Evolutionary conservation across 2,113 vertebrate species (phyloP), one percentile per base, ranked within the genome.

Genomic region (Lontra canadensis): DNA sequence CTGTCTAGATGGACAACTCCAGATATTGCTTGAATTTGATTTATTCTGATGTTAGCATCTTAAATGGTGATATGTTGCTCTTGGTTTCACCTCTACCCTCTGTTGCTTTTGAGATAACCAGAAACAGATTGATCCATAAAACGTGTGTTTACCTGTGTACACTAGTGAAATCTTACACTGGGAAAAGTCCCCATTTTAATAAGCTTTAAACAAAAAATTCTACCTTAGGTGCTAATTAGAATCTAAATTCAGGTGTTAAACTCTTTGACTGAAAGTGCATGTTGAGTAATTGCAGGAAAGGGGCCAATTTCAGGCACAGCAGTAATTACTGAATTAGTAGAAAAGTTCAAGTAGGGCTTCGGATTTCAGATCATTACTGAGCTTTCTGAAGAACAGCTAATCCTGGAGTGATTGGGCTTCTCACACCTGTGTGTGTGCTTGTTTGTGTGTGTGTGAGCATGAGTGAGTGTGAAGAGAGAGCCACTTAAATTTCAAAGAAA

Each of bases 291-390:
- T 98, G 98, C 98, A 99, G 99, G 98, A 99, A 99, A 98, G 98
- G 98, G 98, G 99, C 98, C 99, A 99, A 98, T 98, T 99, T 99
- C 98, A 98, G 99, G 98, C 98, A 99, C 98, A 99, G 99, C 99
- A 99, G 99, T 99, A 99, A 99, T 99, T 99, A 99, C 99, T 99
- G 99, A 99, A 99, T 99, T 99, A 99, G 99, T 98, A 99, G 99
- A 98, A 99, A 99, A 99, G 99, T 99, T 99, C 99, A 99, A 98
- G 99, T 99, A 98, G 96, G 99, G 99, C 98, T 99, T 99, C 99
- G 98, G 98, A 99, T 99, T 99, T 99, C 99, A 99, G 99, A 99
- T 99, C 98, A 98, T 98, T 99, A 99, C 98, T 98, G 99, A 99
- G 99, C 98, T 99, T 99, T 99, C 98, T 98, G 99, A 98, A 98